Evolutionary conservation across 2,797 vertebrate genomes (phyloP).

Genomic region (Ceyx erithaca): DNA sequence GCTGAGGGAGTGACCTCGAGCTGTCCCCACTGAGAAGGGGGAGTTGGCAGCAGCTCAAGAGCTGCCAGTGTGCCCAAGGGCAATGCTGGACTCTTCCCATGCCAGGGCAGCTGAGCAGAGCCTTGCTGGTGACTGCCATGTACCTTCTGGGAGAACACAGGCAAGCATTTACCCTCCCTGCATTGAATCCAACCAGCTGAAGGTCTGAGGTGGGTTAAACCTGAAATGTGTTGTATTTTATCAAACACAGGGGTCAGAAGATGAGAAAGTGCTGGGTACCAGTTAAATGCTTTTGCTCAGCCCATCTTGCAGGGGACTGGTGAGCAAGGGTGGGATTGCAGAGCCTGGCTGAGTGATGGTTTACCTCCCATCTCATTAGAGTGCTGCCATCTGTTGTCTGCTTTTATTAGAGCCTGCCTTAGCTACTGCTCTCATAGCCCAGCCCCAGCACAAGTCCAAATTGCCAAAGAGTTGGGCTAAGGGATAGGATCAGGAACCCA

Average conservation of each 20-base stretch:
- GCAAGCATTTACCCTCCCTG: not conserved
- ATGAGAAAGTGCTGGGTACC: not conserved
- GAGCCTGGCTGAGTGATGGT: not conserved
- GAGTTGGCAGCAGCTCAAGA: not conserved
- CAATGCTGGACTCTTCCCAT: not conserved
- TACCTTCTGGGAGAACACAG: not conserved
- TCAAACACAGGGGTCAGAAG: not conserved
- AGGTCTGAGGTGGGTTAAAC: not conserved
- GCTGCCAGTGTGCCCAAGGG: not conserved
- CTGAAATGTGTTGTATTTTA: not conserved
- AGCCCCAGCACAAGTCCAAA: not conserved
- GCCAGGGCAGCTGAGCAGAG: not conserved
- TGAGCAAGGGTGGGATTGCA: not conserved
- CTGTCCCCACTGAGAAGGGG: not conserved
- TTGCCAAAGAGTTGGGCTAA: not conserved
- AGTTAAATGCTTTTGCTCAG: not conserved
- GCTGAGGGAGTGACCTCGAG: not conserved
- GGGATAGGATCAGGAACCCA: not conserved
- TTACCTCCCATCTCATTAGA: constrained; percentile 8
- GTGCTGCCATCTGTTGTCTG: constrained; percentile 59
- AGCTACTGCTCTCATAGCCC: not conserved
- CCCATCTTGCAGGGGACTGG: not conserved
- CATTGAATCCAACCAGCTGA: not conserved
- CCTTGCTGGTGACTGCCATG: not conserved
- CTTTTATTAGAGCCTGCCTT: not conserved